Evolutionary conservation across 2,113 vertebrate species (phyloP), one percentile per base, ranked within the genome.

Genomic region (Anthoscopus minutus): DNA sequence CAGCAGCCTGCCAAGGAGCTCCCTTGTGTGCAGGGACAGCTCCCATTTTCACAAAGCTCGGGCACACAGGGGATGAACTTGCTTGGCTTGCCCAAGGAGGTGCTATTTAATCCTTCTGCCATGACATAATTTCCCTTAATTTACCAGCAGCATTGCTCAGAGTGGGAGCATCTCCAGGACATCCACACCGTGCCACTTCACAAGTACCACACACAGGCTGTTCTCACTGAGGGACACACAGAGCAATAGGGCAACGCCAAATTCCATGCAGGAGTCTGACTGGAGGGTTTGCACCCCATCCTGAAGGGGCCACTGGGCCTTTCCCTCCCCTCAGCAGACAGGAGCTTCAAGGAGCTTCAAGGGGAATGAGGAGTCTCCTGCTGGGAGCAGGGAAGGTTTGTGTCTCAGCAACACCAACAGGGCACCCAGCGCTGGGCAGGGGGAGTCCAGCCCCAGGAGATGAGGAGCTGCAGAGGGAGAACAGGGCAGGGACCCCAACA

Each of bases 171-270:
- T 33, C 71, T 62, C 30, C 14, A 54, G 76, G 51, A 88, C 1
- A 6, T 25, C 67, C 15, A 2, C 72, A 11, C 86, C 69, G 76
- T 56, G 67, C 15, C 47, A 27, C 67, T 82, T 88, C 92, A 77
- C 92, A 81, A 81, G 82, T 25, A n/a, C 86, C 80, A 83, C 94
- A 95, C 92, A 86, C 80, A 88, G 88, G 82, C 90, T 83, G 92
- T 18, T 88, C 88, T 54, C 82, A 54, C 66, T 66, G 88, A 90
- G 61, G 94, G 67, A 58, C 72, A 78, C 64, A 28, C 62, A 88
- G 67, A 86, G 90, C 58, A 76, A 44, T 2, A 51, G 88, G 56
- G 76, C 30, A 81, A 31, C 22, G 61, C 2, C 0, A 0, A 50
- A 77, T 35, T 30, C 62, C 58, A 21, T 7, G 64, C 38, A 71